Evolutionary conservation across 2,113 vertebrate species (phyloP).

Genomic region (Balaenoptera acutorostrata): DNA sequence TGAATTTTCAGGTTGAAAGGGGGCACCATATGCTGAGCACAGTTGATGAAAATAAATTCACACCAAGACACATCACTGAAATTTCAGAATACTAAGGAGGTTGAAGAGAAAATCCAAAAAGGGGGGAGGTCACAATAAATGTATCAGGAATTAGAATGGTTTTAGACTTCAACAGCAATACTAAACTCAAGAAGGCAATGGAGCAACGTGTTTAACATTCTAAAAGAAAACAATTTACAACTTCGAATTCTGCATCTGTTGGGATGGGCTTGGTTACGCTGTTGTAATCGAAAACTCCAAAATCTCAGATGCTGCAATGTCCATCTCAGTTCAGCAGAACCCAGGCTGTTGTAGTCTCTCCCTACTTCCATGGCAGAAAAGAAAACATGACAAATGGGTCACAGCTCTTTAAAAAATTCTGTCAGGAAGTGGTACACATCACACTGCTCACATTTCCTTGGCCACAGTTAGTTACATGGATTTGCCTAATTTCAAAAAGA

Average conservation of each 20-base stretch:
- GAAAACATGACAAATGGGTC: background rate
- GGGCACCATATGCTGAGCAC: background rate
- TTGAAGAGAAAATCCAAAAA: background rate
- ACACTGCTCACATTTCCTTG: background rate
- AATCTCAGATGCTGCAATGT: background rate
- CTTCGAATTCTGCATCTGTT: background rate
- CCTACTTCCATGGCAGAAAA: background rate
- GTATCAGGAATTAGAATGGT: background rate
- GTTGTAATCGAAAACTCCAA: background rate
- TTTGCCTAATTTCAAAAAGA: background rate
- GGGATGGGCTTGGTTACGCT: background rate
- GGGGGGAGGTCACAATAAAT: background rate
- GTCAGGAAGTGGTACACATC: background rate
- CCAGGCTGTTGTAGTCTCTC: background rate
- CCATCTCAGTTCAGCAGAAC: background rate
- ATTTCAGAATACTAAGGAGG: background rate
- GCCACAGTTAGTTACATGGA: background rate
- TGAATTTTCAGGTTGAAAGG: background rate
- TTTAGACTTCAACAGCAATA: background rate
- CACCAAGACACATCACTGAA: background rate
- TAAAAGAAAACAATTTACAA: background rate
- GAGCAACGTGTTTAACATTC: background rate
- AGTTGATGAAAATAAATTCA: background rate
- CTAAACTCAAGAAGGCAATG: background rate
- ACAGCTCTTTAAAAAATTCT: background rate